These are phyloP conservation scores for Pissodes strobi DNA, from an alignment of 1,140 invertebrate genomes.

Conservation along the genomic window DNA sequence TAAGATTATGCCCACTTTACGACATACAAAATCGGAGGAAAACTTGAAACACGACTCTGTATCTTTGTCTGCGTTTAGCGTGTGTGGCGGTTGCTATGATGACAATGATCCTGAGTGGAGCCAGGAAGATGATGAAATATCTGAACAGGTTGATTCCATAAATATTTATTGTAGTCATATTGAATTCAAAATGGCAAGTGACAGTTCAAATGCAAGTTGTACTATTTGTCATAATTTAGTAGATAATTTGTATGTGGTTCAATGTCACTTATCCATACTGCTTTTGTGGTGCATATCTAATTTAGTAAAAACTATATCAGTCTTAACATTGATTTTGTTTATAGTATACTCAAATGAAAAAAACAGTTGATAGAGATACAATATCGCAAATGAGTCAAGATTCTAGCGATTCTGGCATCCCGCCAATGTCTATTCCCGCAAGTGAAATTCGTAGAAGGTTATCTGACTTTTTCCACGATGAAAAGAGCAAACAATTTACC, in stretches of 20 bases:
- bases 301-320: not conserved
- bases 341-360: slow-evolving; percentile 65
- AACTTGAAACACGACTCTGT: slow-evolving; percentile 65
- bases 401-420: slow-evolving; percentile 85
- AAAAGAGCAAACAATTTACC: slow-evolving; percentile 79
- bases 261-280: not conserved
- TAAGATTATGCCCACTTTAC: slow-evolving; percentile 77
- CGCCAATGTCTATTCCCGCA: slow-evolving; percentile 80
- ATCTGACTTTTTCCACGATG: slow-evolving; percentile 81
- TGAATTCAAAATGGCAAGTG: no score
- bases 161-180: no score
- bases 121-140: slow-evolving; percentile 94
- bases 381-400: slow-evolving; percentile 91
- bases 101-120: slow-evolving; percentile 80
- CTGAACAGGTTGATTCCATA: slow-evolving; percentile 74
- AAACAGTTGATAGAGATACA: slow-evolving; percentile 74
- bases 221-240: no score
- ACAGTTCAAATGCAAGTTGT: no score
- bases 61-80: slow-evolving; percentile 51
- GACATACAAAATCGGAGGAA: slow-evolving; percentile 94
- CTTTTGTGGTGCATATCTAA: not conserved
- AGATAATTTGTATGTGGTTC: no score
- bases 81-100: slow-evolving; percentile 51
- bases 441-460: slow-evolving; percentile 89
- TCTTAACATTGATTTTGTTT: slow-evolving; percentile 24